These are phyloP conservation scores for Ia io DNA, from an alignment of 2,113 vertebrate genomes.

Conservation along the genomic window DNA sequence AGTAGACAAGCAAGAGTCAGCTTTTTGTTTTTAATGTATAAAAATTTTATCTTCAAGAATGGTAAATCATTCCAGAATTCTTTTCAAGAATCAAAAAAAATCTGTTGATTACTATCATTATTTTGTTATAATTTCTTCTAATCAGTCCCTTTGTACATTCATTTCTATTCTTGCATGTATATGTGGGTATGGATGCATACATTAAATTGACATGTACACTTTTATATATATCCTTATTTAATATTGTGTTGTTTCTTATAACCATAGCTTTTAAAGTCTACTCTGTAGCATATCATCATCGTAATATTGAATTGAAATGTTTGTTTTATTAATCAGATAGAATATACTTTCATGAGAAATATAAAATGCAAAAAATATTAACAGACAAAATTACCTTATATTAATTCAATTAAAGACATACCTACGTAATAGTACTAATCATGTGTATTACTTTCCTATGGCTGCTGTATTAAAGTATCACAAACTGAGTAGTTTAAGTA, in stretches of 20 bases:
- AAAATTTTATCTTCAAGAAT: neutral
- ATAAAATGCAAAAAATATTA: neutral
- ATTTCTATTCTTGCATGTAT: conserved; percentile 37
- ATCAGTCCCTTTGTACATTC: neutral
- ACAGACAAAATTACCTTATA: neutral
- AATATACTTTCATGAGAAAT: neutral
- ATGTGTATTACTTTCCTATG: neutral
- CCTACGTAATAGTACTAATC: neutral
- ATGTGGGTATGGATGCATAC: neutral
- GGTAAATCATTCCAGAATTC: neutral
- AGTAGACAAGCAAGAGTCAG: neutral
- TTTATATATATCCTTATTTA: neutral
- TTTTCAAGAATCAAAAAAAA: neutral
- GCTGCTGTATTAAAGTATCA: neutral
- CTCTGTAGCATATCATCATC: neutral
- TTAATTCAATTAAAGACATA: neutral
- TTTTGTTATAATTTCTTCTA: neutral
- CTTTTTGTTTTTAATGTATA: neutral
- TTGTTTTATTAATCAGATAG: neutral
- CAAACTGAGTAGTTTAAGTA: neutral
- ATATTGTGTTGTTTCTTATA: neutral
- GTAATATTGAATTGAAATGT: neutral
- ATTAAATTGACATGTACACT: neutral
- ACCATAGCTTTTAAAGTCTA: neutral
- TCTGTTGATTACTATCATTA: neutral